Evolutionary conservation across 2,797 vertebrate species (phyloP).

Genomic region (Choloepus didactylus): DNA sequence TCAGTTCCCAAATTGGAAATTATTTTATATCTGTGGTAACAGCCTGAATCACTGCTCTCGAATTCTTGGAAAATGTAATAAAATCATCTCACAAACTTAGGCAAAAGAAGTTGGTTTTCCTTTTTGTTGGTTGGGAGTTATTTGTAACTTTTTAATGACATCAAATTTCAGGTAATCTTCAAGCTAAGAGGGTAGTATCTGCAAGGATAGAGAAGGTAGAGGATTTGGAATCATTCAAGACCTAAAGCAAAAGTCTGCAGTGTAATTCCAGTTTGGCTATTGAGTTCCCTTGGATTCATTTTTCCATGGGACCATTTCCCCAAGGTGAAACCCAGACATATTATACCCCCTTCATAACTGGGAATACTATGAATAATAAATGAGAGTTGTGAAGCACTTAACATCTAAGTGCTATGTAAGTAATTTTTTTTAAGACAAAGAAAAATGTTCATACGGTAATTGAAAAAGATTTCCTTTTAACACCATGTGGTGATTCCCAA

Average conservation of each 20-base stretch:
- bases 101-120: slow-evolving; percentile 3
- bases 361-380: slow-evolving; percentile 78
- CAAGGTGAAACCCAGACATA: slow-evolving; percentile 58
- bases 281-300: slow-evolving; percentile 52
- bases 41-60: not conserved
- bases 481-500: not conserved
- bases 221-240: not conserved
- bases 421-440: slow-evolving; percentile 57
- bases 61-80: slow-evolving; percentile 4
- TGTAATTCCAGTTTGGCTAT: not conserved
- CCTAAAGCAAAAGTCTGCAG: not conserved
- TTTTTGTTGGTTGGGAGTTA: not conserved
- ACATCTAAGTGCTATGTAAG: slow-evolving; percentile 65
- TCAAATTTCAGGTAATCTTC: slow-evolving; percentile 10
- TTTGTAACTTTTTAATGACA: not conserved
- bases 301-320: slow-evolving; percentile 64
- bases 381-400: slow-evolving; percentile 67
- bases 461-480: slow-evolving; percentile 44
- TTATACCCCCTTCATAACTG: slow-evolving; percentile 35
- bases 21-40: not conserved
- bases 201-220: not conserved
- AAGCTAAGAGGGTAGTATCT: not conserved
- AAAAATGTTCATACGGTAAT: slow-evolving; percentile 65
- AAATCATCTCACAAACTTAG: slow-evolving; percentile 9
- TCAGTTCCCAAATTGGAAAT: slow-evolving; percentile 13